Evolutionary conservation across 2,888 invertebrate genomes (phyloP).

Genomic region (Luperina nickerlii): DNA sequence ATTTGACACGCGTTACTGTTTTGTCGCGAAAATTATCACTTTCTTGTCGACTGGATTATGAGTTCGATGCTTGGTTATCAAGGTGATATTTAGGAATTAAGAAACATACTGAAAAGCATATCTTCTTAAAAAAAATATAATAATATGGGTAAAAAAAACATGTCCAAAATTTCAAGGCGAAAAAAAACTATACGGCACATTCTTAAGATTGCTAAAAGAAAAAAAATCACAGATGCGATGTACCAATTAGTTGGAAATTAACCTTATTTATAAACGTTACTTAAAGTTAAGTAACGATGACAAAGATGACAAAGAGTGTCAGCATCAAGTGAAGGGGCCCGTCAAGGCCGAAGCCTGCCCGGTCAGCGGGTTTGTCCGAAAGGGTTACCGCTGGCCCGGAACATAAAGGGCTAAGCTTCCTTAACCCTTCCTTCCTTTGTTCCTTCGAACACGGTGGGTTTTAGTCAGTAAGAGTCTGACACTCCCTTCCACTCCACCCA

Average conservation of each 20-base stretch:
- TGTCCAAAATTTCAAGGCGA: background rate
- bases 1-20: conserved; percentile 34
- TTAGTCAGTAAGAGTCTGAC: no score
- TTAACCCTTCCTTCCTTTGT: no score
- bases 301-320: no score
- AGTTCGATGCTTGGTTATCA: background rate
- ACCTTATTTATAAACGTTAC: no score
- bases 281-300: no score
- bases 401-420: no score
- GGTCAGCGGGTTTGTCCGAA: no score
- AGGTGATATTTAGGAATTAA: background rate
- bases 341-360: no score
- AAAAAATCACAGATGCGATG: background rate
- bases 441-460: no score
- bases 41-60: background rate
- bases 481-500: no score
- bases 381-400: no score
- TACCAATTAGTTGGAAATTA: background rate
- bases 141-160: background rate
- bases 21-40: background rate
- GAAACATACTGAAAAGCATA: background rate
- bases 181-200: background rate
- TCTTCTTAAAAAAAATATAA: background rate
- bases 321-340: no score
- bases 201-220: background rate